A percentile compares a stretch with the other conserved stretches of the same genome.
These are phyloP conservation scores for Tenthredo mesomela DNA, from an alignment of 2,888 invertebrate genomes.

Conservation along the genomic window DNA sequence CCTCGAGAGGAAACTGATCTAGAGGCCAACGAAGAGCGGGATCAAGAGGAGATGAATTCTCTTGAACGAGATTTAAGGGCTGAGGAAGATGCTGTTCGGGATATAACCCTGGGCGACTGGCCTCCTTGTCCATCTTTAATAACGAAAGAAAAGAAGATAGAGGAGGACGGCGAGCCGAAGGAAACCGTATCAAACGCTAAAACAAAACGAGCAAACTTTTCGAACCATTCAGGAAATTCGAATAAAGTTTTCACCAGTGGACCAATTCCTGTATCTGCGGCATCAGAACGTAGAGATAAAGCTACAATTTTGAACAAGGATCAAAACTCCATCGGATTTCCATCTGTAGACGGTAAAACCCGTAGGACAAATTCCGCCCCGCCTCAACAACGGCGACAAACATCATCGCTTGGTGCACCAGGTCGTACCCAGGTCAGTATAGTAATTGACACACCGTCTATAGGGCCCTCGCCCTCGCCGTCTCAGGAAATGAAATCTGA, in stretches of 20 bases:
- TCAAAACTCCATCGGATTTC: neutral
- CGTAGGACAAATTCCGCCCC: conserved; percentile 68
- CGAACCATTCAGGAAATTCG: conserved; percentile 62
- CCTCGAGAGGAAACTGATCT: neutral
- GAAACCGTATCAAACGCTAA: conserved; percentile 57
- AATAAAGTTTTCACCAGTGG: conserved; percentile 53
- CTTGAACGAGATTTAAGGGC: conserved; percentile 1
- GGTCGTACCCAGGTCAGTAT: conserved; percentile 68
- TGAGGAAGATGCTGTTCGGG: conserved; percentile 22
- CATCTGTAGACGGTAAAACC: neutral
- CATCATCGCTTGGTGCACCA: conserved; percentile 49
- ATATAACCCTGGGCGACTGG: conserved; percentile 25
- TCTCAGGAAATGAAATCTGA: conserved; percentile 55
- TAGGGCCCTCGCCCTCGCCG: conserved; percentile 48
- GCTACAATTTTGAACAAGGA: neutral
- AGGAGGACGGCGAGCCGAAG: conserved; percentile 19
- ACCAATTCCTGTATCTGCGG: neutral
- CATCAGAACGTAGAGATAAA: conserved; percentile 19
- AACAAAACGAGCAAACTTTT: conserved; percentile 71
- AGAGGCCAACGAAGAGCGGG: neutral
- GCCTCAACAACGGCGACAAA: conserved; percentile 63
- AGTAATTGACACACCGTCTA: conserved; percentile 67
- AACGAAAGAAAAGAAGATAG: conserved; percentile 19
- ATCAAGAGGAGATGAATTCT: neutral
- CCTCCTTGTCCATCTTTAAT: neutral